A percentile compares a stretch with the other conserved stretches of the same genome.
phyloP scores from a whole-genome alignment of 2,113 vertebrate genomes.

The Ceyx cyanopectus region DNA sequence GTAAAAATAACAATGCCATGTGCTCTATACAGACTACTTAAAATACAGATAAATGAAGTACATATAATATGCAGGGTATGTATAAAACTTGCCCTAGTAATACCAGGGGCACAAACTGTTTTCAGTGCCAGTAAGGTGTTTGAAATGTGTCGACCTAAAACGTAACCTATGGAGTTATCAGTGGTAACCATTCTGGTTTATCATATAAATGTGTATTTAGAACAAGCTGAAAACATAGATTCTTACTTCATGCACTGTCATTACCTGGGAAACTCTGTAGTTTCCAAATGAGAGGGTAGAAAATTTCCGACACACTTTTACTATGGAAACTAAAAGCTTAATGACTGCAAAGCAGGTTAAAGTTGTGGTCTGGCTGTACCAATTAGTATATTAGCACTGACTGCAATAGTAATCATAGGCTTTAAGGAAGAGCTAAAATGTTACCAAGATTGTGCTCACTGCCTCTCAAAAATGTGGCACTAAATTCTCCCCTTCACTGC shows the following conservation, averaged over 20 bases:
- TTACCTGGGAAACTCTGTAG: not conserved
- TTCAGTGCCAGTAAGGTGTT: not conserved
- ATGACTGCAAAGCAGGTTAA: not conserved
- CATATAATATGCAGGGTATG: not conserved
- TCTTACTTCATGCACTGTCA: not conserved
- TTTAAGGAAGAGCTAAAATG: not conserved
- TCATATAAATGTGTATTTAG: not conserved
- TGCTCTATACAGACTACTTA: not conserved
- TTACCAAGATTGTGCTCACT: not conserved
- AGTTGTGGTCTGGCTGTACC: not conserved
- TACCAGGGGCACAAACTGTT: not conserved
- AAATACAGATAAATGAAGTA: not conserved
- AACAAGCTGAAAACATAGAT: constrained; percentile 2
- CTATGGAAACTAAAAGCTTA: not conserved
- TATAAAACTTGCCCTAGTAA: not conserved
- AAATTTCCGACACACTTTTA: not conserved
- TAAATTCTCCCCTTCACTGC: not conserved
- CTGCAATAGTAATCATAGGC: not conserved
- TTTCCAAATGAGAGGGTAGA: not conserved
- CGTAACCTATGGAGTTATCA: not conserved
- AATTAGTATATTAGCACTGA: not conserved
- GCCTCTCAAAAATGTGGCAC: not conserved
- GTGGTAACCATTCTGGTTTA: not conserved
- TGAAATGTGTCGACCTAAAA: not conserved
- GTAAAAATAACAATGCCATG: not conserved